A percentile compares a stretch with the other conserved stretches of the same genome.
Conservation (phyloP, 2,797 vertebrate species). For the Pelodytes ibericus region DNA sequence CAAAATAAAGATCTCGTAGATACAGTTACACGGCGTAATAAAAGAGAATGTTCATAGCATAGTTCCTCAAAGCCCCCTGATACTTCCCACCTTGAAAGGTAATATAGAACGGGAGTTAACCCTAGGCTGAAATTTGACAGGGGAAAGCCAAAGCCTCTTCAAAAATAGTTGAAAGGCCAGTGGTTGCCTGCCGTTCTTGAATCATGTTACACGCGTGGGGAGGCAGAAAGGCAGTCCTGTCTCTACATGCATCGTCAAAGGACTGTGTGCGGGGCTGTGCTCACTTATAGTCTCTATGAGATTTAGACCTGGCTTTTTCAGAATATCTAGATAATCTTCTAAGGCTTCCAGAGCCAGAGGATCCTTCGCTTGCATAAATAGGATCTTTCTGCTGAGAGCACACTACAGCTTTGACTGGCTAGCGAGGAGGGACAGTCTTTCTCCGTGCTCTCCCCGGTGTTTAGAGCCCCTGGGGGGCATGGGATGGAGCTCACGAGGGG, state of each 20-base stretch:
- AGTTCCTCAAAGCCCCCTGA: constrained; percentile 19
- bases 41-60: constrained; percentile 16
- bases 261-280: constrained; percentile 12
- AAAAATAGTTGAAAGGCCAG: constrained; percentile 29
- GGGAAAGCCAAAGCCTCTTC: constrained; percentile 40
- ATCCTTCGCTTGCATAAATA: background rate
- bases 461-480: constrained; percentile 31
- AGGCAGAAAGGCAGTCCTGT: constrained; percentile 26
- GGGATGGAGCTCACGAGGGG: constrained; percentile 38
- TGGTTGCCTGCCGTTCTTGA: constrained; percentile 16
- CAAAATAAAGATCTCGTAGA: too few species aligned
- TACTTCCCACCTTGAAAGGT: constrained; percentile 46
- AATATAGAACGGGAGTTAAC: constrained; percentile 26
- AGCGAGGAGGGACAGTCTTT: constrained; percentile 1
- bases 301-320: background rate
- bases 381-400: background rate
- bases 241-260: constrained; percentile 9
- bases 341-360: background rate
- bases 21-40: constrained; percentile 11
- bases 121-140: constrained; percentile 30
- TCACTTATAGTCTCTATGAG: background rate
- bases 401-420: constrained; percentile 2
- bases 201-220: constrained; percentile 33
- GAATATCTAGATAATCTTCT: background rate
- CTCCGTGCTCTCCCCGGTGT: constrained; percentile 13